Conservation (phyloP, 2,797 vertebrate genomes). For the Xerus rutilus region DNA sequence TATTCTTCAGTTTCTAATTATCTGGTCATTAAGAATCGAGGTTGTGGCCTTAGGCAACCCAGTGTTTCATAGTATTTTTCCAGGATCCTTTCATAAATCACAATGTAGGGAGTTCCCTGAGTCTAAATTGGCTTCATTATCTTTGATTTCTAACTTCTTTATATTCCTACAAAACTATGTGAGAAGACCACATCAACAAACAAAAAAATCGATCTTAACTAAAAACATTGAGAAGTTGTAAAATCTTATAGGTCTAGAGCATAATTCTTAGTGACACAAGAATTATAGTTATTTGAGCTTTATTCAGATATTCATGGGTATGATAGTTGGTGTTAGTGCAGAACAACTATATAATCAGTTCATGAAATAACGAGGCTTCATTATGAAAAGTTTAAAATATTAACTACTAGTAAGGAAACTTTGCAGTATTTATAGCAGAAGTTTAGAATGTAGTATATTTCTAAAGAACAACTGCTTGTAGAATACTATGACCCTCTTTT, state of each 20-base stretch:
- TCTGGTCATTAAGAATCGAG: slow-evolving; percentile 9
- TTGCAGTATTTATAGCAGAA: slow-evolving; percentile 27
- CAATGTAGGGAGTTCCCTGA: background rate
- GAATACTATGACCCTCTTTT: background rate
- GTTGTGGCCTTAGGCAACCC: background rate
- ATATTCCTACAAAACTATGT: background rate
- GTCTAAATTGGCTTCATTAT: background rate
- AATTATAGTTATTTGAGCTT: background rate
- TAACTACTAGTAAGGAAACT: background rate
- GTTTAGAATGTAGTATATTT: background rate
- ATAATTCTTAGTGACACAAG: background rate
- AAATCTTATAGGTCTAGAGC: background rate
- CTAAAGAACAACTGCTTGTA: background rate
- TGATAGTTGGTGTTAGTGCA: background rate
- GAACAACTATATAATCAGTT: background rate
- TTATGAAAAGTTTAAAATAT: background rate
- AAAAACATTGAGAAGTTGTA: background rate
- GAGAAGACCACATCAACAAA: background rate
- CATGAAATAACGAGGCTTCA: background rate
- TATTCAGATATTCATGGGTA: background rate
- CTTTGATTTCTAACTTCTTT: background rate
- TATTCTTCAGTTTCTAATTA: slow-evolving; percentile 35
- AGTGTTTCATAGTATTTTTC: background rate
- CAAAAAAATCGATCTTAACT: background rate
- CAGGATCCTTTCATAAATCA: background rate